These are phyloP conservation scores for Chiloscyllium punctatum DNA, from an alignment of 2,797 vertebrate species.

Conservation along the genomic window DNA sequence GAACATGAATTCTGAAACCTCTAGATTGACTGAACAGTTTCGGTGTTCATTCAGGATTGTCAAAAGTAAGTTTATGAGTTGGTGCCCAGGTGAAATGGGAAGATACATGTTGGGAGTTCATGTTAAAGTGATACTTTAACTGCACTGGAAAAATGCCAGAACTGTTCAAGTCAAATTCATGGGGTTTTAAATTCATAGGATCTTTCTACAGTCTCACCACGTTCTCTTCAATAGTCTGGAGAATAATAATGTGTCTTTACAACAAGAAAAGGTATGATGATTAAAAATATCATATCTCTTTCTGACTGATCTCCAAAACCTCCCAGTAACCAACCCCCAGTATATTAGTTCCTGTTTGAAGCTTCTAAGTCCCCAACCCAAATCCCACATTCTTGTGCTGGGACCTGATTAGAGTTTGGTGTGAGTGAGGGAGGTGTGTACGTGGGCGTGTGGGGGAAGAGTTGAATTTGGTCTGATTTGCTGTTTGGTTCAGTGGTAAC, in stretches of 20 bases:
- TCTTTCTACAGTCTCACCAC: not conserved
- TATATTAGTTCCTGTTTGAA: not conserved
- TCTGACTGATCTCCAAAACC: not conserved
- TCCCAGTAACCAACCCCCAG: not conserved
- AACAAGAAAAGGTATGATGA: not conserved
- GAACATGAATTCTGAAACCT: too few species aligned
- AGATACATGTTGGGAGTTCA: not conserved
- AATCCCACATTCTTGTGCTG: too few species aligned
- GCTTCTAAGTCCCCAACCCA: not conserved
- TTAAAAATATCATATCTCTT: not conserved
- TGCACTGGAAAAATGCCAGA: not conserved
- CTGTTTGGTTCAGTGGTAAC: too few species aligned
- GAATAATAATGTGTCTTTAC: not conserved
- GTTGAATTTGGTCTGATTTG: too few species aligned
- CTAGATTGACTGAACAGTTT: not conserved
- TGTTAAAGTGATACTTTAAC: not conserved
- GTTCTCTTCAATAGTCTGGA: not conserved
- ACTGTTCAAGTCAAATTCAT: not conserved
- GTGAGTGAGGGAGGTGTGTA: too few species aligned
- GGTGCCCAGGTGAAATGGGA: not conserved
- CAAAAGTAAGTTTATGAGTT: not conserved
- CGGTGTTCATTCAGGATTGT: not conserved
- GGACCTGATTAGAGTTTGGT: too few species aligned
- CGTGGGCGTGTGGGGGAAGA: too few species aligned
- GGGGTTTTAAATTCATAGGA: not conserved